These are phyloP conservation scores for Tridacna crocea DNA, from an alignment of 2,888 invertebrate genomes.

Conservation along the genomic window DNA sequence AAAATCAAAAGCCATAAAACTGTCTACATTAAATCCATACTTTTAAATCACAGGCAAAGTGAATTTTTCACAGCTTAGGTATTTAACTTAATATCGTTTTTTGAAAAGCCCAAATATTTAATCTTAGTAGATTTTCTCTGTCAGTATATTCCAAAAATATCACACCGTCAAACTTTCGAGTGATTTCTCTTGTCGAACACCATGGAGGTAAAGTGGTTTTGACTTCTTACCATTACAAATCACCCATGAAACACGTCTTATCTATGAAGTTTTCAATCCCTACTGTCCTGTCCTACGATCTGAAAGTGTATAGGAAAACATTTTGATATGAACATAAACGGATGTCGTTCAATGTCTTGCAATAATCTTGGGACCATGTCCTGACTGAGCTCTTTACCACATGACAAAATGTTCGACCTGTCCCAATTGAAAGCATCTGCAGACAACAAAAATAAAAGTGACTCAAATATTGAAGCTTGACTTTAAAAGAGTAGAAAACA, in stretches of 20 bases:
- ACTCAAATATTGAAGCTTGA: background rate
- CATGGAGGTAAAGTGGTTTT: too few species aligned
- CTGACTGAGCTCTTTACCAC: background rate
- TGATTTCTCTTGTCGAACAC: too few species aligned
- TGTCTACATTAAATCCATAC: background rate
- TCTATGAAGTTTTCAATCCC: conserved; percentile 7
- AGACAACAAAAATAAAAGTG: background rate
- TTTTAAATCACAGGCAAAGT: background rate
- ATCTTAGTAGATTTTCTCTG: background rate
- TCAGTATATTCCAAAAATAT: too few species aligned
- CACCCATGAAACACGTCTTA: conserved; percentile 19
- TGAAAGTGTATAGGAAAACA: conserved; percentile 6
- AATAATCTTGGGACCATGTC: background rate
- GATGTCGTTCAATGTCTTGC: conserved; percentile 9
- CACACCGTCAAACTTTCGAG: too few species aligned
- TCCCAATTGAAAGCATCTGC: background rate
- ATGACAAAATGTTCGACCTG: background rate
- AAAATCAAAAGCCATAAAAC: background rate
- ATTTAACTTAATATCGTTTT: background rate
- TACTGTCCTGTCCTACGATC: background rate
- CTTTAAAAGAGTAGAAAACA: background rate
- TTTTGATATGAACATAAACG: background rate
- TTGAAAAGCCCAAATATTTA: background rate
- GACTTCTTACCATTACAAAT: background rate
- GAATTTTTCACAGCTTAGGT: conserved; percentile 21